phyloP scores from a whole-genome alignment of 2,888 invertebrate genomes.

The Ptilodon capucinus region DNA sequence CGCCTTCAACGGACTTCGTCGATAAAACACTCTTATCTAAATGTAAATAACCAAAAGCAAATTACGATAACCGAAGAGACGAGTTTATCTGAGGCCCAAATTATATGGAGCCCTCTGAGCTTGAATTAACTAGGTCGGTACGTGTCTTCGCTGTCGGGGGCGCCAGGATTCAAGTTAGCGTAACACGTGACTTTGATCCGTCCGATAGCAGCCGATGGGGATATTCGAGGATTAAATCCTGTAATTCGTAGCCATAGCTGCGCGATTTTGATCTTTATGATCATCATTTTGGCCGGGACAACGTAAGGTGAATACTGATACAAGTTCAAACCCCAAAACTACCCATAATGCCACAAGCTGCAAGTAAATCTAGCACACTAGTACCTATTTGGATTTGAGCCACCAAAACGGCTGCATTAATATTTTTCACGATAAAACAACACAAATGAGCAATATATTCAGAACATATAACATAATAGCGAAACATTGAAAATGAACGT shows the following conservation, averaged over 20 bases:
- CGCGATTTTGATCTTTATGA: too few relatives aligned
- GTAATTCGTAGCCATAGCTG: not conserved
- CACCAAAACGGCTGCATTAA: not conserved
- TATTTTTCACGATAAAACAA: not conserved
- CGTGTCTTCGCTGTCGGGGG: slow-evolving; percentile 11
- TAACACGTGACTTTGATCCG: not conserved
- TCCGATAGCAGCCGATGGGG: not conserved
- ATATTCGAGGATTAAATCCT: not conserved
- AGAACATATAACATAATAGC: not conserved
- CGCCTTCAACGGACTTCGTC: not conserved
- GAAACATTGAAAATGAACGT: slow-evolving; percentile 6
- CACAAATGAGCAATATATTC: not conserved
- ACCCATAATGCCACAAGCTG: too few relatives aligned
- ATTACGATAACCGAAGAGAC: slow-evolving; percentile 29
- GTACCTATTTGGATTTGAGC: not conserved
- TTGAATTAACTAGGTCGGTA: slow-evolving; percentile 29
- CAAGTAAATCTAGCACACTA: too few relatives aligned
- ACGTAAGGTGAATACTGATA: too few relatives aligned
- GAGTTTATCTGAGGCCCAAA: slow-evolving; percentile 35
- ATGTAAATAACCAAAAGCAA: slow-evolving; percentile 28
- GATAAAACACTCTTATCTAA: slow-evolving; percentile 9
- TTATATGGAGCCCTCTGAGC: slow-evolving; percentile 29
- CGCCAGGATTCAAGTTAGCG: not conserved
- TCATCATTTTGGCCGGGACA: too few relatives aligned
- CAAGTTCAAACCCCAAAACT: too few relatives aligned